Conservation (phyloP, 2,797 vertebrate genomes). For the Sebastiscus albofasciatus region DNA sequence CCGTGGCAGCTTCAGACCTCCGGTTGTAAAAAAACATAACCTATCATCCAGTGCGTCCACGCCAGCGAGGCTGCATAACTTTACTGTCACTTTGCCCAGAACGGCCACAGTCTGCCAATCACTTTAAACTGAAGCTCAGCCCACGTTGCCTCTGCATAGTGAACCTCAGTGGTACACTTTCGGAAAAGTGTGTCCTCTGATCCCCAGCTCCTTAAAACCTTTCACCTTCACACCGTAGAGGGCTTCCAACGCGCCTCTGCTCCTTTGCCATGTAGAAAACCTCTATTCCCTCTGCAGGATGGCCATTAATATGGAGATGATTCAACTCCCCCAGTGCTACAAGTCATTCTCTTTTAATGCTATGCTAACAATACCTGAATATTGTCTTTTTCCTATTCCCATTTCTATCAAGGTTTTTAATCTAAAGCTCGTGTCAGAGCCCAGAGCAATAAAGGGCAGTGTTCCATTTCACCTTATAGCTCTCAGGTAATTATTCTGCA, state of each 20-base stretch:
- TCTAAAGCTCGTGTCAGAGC: slow-evolving; percentile 64
- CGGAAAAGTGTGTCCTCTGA: slow-evolving; percentile 40
- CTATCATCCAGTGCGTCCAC: slow-evolving; percentile 42
- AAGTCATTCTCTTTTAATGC: slow-evolving; percentile 78
- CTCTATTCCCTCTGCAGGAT: slow-evolving; percentile 65
- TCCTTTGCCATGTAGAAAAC: slow-evolving; percentile 41
- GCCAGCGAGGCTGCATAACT: slow-evolving; percentile 31
- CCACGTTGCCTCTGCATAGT: slow-evolving; percentile 1
- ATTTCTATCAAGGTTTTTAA: slow-evolving; percentile 69
- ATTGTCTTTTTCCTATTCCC: slow-evolving; percentile 63
- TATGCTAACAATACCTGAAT: slow-evolving; percentile 77
- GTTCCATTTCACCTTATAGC: slow-evolving; percentile 76
- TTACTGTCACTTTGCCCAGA: slow-evolving; percentile 35
- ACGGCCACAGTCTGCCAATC: slow-evolving; percentile 42
- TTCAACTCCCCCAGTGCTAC: slow-evolving; percentile 70
- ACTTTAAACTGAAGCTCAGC: slow-evolving; percentile 34
- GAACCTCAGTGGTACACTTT: neutral
- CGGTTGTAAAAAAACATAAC: slow-evolving; percentile 51
- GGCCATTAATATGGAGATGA: slow-evolving; percentile 77
- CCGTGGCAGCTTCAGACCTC: slow-evolving; percentile 39
- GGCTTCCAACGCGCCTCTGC: slow-evolving; percentile 20
- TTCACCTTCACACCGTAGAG: slow-evolving; percentile 49
- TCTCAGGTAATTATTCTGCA: slow-evolving; percentile 79
- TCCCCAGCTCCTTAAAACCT: slow-evolving; percentile 20
- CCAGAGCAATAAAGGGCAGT: slow-evolving; percentile 74